These are phyloP conservation scores for Taenioides sp. DNA, from an alignment of 2,797 vertebrate genomes.

Conservation along the genomic window DNA sequence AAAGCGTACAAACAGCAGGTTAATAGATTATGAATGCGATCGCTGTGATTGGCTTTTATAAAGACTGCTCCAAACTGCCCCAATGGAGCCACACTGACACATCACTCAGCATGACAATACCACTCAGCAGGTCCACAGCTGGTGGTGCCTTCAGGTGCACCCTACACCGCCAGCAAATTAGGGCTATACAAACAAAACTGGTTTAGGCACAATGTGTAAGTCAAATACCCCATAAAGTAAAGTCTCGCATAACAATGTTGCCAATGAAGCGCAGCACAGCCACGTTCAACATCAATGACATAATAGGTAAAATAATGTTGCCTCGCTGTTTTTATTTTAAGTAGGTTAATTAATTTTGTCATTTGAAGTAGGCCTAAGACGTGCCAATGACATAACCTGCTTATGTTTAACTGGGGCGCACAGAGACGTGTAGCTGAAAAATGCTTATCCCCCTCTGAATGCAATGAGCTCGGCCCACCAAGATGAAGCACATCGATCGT, in stretches of 20 bases:
- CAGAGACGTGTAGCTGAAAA: neutral
- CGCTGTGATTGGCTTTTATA: conserved; percentile 31
- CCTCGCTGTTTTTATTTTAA: neutral
- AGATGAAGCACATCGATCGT: neutral
- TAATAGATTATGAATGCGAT: conserved; percentile 67
- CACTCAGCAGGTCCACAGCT: conserved; percentile 34
- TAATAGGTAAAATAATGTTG: neutral
- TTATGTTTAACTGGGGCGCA: neutral
- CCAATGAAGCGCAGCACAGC: neutral
- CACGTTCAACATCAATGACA: neutral
- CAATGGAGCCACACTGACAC: conserved; percentile 39
- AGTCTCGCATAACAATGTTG: too few relatives aligned
- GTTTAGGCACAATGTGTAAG: neutral
- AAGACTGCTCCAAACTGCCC: conserved; percentile 21
- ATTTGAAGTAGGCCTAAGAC: too few relatives aligned
- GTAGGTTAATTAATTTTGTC: neutral
- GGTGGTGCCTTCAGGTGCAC: conserved; percentile 33
- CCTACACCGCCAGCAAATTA: neutral
- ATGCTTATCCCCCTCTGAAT: neutral
- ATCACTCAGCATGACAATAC: conserved; percentile 54
- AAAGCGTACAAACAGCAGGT: conserved; percentile 53
- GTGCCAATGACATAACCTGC: too few relatives aligned
- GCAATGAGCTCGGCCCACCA: neutral
- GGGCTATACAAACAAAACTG: conserved; percentile 2
- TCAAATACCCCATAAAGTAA: neutral